Evolutionary conservation across 2,797 vertebrate genomes (phyloP).

Genomic region (Aselliscus stoliczkanus): DNA sequence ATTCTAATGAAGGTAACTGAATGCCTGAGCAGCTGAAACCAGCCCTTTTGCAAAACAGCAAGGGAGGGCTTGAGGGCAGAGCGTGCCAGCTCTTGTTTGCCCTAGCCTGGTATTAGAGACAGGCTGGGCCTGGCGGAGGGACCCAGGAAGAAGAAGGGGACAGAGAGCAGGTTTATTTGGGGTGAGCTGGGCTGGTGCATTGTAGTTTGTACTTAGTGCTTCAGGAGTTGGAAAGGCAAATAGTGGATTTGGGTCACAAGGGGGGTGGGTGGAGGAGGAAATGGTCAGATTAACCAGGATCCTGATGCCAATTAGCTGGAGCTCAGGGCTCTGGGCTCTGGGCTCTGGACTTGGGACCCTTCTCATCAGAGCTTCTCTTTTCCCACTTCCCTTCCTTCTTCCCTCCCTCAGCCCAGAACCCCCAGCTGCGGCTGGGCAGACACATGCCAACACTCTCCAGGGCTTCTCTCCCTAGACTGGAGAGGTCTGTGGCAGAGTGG

Average conservation of each 20-base stretch:
- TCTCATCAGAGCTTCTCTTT: constrained; percentile 9
- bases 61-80: constrained; percentile 7
- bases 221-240: constrained; percentile 25
- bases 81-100: constrained; percentile 47
- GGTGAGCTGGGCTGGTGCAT: constrained; percentile 34
- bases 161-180: constrained; percentile 61
- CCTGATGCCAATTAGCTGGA: background rate
- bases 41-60: constrained; percentile 37
- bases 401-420: background rate
- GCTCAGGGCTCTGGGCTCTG: background rate
- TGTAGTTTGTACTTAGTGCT: background rate
- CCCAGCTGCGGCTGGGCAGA: background rate
- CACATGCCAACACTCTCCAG: background rate
- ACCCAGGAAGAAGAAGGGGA: constrained; percentile 28
- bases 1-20: constrained; percentile 72
- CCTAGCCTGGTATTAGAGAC: constrained; percentile 14
- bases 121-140: background rate
- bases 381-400: too few species aligned
- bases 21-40: constrained; percentile 40
- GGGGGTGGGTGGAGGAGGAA: background rate
- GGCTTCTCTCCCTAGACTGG: background rate
- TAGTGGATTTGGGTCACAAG: constrained; percentile 47
- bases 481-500: background rate
- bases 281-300: background rate
- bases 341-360: background rate